Evolutionary conservation across 2,797 vertebrate species (phyloP), one percentile per base, ranked within the genome.

Genomic region (Chanos chanos): DNA sequence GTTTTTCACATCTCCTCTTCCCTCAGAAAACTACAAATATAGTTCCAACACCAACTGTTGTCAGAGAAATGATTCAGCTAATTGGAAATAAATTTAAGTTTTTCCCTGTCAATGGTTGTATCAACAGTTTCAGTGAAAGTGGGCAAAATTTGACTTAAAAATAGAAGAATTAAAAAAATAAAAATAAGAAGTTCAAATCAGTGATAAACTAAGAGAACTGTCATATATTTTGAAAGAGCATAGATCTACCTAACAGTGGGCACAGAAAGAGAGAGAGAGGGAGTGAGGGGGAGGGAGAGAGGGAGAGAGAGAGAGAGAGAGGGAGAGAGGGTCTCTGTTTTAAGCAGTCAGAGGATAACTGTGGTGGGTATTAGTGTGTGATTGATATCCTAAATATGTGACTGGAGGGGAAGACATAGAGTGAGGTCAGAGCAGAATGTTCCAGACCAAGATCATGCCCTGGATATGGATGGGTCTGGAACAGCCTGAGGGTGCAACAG

Each of bases 401-500:
- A 74, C 83, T 83, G 66, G 75, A 68, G 84, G 84, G 79, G 81
- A 85, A 84, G 82, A 83, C 78, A 77, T 47, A 62, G 73, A 62
- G 69, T 77, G 74, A 80, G 85, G 85, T 88, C 85, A 85, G 83
- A 85, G 71, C 74, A 84, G 83, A 82, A 72, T 67, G 73, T 85
- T 86, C 81, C 83, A 86, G 86, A 45, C 58, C 52, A 60, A 70
- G 62, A 50, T 66, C 58, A 45, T 18, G 16, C 31, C 41, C 45
- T 62, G 58, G 44, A 61, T 55, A 85, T 83, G 83, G 81, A 87
- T 81, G 80, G 83, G 81, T 84, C 79, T 70, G 76, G 80, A 66
- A 74, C 66, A 71, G 85, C 82, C 85, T 81, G 64, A 1, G 81
- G 28, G 9, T 74, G 78, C 24, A 15, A 7, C n/a, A 12, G 56